Percentiles rank a stretch among this genome's conserved stretches.
Evolutionary conservation across 2,797 vertebrate species (phyloP).

Genomic region (Peromyscus eremicus): DNA sequence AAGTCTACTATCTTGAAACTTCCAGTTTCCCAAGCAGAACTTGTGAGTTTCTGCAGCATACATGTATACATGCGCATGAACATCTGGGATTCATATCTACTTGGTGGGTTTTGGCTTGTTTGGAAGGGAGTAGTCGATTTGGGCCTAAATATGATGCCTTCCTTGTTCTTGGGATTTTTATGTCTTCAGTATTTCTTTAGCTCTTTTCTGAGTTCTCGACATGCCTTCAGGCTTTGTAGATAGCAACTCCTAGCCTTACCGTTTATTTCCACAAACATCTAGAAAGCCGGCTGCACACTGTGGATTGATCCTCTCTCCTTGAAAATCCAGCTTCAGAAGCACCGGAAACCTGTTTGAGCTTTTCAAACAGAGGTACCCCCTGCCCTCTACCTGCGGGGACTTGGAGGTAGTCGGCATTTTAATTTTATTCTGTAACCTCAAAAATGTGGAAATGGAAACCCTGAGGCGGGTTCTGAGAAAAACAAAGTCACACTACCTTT

Average conservation of each 20-base stretch:
- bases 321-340: constrained; percentile 67
- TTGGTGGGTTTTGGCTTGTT: constrained; percentile 22
- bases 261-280: constrained; percentile 67
- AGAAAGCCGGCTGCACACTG: constrained; percentile 73
- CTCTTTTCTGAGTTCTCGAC: constrained; percentile 61
- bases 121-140: background rate
- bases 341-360: constrained; percentile 1
- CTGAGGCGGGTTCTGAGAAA: background rate
- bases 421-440: constrained; percentile 58
- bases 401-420: background rate
- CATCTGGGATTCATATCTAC: background rate
- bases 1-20: background rate
- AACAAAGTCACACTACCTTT: constrained; percentile 58
- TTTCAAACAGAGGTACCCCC: constrained; percentile 60
- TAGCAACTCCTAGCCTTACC: constrained; percentile 45
- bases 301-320: constrained; percentile 54
- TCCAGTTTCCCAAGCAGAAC: constrained; percentile 13
- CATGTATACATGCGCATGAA: background rate
- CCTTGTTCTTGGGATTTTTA: constrained; percentile 42
- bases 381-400: background rate
- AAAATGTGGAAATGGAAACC: constrained; percentile 37
- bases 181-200: constrained; percentile 20
- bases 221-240: constrained; percentile 61
- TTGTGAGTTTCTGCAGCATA: background rate
- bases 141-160: background rate